Evolutionary conservation across 2,797 vertebrate genomes (phyloP).

Genomic region (Cyprinella venusta): DNA sequence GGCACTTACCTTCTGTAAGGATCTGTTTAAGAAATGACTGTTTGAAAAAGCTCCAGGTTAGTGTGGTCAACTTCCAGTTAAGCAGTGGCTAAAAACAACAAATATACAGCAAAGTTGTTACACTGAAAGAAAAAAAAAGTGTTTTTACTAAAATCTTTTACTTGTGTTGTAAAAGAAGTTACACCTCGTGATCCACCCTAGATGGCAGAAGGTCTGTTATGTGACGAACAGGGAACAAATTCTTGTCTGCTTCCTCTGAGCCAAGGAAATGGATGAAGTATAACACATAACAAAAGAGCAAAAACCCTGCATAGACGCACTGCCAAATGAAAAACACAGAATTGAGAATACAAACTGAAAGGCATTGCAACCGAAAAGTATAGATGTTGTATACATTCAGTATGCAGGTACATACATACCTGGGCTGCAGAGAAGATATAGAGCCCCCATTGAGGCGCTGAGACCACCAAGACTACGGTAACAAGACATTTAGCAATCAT

Average conservation of each 20-base stretch:
- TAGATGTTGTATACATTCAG: not conserved
- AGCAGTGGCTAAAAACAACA: conserved; percentile 79
- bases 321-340: conserved; percentile 64
- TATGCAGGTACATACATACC: conserved; percentile 69
- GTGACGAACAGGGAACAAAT: conserved; percentile 82
- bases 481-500: conserved; percentile 87
- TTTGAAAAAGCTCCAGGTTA: conserved; percentile 99
- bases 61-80: conserved; percentile 85
- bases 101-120: not conserved
- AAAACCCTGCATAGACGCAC: conserved; percentile 86
- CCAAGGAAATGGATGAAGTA: conserved; percentile 88
- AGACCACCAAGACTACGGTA: conserved; percentile 84
- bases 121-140: not conserved
- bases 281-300: conserved; percentile 85
- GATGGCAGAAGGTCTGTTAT: conserved; percentile 84
- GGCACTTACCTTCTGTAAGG: conserved; percentile 87
- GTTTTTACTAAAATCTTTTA: too few relatives aligned
- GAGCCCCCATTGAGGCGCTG: conserved; percentile 87
- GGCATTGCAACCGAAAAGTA: not conserved
- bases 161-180: not conserved
- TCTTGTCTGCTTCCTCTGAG: conserved; percentile 82
- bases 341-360: conserved; percentile 22
- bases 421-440: conserved; percentile 93
- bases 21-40: conserved; percentile 98
- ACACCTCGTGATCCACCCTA: conserved; percentile 83